Base-by-base conservation (phyloP, 2,797 vertebrate genomes). In the Trematomus bernacchii region DNA sequence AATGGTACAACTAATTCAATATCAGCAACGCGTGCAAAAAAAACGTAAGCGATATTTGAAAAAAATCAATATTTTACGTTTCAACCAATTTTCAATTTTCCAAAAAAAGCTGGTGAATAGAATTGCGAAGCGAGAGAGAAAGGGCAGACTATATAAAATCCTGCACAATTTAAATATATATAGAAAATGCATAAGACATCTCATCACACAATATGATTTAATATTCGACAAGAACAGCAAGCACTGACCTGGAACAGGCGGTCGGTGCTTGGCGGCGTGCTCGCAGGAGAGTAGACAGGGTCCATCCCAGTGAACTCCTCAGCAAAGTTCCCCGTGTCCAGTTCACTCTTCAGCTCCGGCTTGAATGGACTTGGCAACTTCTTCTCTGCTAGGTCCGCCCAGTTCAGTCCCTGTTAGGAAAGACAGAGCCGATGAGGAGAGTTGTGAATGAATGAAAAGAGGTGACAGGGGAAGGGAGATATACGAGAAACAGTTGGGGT, bases 241-340 rank as follows among this genome's bases (percentile, higher is more conserved):
- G 3, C 10, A 30, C 73, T 37, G 14, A 97, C 97, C 95, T 97
- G 95, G 89, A 98, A 98, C 64, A 98, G 91, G 3, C 96, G 95
- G 66, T 96, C 96, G 6, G 96, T 96, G 88, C 96, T 97, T 8
- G 96, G 94, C 3, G 97, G 97, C 0, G 97, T 97, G 78, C 95
- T 96, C 0, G 97, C 95, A 0, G 97, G 97, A 6, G 97, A 98
- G 87, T 98, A 98, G 40, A 97, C 96, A 0, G 97, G 97, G 46
- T 98, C 97, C 94, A 97, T 96, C 63, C 96, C 96, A 0, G 97
- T 98, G 85, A 98, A 98, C 83, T 98, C 97, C 79, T 98, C 97
- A 0, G 97, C 96, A 76, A 98, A 98, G 92, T 98, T 98, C 48
- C 97, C 96, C 40, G 96, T 95, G 0, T 98, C 97, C 2, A 98